phyloP scores from a whole-genome alignment of 2,888 invertebrate genomes.

The Stenurella melanura region DNA sequence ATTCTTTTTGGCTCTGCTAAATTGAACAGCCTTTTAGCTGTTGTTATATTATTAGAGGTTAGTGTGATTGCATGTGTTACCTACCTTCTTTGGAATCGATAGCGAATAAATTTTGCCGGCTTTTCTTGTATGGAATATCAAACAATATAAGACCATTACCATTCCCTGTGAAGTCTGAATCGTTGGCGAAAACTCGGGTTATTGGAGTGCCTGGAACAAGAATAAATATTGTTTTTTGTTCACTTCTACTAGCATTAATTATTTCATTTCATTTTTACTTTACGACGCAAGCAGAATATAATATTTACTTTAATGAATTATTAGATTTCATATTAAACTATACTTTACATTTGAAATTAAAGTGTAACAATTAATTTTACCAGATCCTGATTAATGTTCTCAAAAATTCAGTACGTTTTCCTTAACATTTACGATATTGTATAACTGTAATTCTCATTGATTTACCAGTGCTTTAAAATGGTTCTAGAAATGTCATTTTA shows the following conservation, averaged over 20 bases:
- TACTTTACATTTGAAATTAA: background rate
- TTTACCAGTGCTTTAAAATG: no score
- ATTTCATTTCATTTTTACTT: slow-evolving; percentile 13
- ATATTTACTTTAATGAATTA: background rate
- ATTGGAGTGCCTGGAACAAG: slow-evolving; percentile 75
- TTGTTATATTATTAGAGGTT: background rate
- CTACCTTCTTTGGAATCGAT: slow-evolving; percentile 90
- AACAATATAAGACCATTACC: slow-evolving; percentile 91
- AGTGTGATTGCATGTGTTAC: slow-evolving; percentile 51
- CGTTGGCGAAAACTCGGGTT: slow-evolving; percentile 86
- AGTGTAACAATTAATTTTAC: background rate
- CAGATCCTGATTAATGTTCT: background rate
- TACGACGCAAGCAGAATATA: background rate
- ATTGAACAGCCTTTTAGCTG: no score
- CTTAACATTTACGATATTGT: background rate
- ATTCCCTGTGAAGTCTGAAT: slow-evolving; percentile 88
- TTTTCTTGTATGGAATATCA: slow-evolving; percentile 81
- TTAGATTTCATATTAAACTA: background rate
- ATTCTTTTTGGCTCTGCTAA: no score
- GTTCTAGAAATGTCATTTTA: no score
- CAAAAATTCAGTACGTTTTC: background rate
- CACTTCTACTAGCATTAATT: background rate
- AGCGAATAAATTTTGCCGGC: slow-evolving; percentile 80
- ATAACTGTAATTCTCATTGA: no score
- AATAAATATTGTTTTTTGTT: background rate